These are phyloP conservation scores for Apaloderma vittatum DNA, from an alignment of 2,113 vertebrate species.

Conservation along the genomic window DNA sequence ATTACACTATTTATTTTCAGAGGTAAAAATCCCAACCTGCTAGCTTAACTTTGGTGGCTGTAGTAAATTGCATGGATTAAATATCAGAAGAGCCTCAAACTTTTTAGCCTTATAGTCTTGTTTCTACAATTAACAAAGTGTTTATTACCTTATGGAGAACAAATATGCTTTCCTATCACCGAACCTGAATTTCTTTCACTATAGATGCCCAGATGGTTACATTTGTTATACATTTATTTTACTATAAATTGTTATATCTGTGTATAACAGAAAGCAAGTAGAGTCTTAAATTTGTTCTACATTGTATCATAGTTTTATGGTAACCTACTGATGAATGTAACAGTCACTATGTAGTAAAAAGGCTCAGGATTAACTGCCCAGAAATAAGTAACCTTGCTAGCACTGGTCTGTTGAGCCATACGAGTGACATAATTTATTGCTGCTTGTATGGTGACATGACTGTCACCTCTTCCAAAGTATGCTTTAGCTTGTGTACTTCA, in stretches of 20 bases:
- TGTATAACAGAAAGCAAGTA: background rate
- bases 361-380: background rate
- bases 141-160: background rate
- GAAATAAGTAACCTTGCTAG: slow-evolving; percentile 13
- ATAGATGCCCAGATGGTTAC: background rate
- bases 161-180: background rate
- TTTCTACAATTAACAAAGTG: background rate
- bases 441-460: background rate
- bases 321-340: background rate
- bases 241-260: background rate
- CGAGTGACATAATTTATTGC: background rate
- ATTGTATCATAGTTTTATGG: background rate
- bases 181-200: background rate
- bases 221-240: background rate
- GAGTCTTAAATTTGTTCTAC: background rate
- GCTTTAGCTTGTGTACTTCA: background rate
- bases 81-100: background rate
- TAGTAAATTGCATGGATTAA: background rate
- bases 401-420: background rate
- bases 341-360: background rate
- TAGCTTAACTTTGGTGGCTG: background rate
- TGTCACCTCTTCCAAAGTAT: background rate
- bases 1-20: background rate
- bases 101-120: background rate
- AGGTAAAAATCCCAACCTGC: background rate